These are phyloP conservation scores for Lagodon rhomboides DNA, from an alignment of 2,797 vertebrate genomes.

Conservation along the genomic window DNA sequence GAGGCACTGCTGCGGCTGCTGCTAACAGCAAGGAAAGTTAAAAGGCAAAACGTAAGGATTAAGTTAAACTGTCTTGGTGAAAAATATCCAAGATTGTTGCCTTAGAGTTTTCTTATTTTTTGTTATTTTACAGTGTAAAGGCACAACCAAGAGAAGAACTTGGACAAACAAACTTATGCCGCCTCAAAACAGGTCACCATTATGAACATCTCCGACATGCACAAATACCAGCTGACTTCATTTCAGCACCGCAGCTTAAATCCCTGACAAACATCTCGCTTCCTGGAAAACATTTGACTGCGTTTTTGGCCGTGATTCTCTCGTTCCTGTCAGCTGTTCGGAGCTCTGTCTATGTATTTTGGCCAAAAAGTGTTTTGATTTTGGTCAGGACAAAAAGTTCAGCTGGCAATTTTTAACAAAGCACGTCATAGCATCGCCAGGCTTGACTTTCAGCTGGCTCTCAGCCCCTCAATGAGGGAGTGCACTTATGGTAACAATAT, in stretches of 20 bases:
- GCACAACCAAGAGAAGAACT: constrained; percentile 6
- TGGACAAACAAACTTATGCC: constrained; percentile 9
- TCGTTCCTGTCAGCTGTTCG: constrained; percentile 50
- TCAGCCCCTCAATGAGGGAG: constrained; percentile 23
- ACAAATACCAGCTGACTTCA: constrained; percentile 33
- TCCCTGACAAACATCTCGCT: constrained; percentile 48
- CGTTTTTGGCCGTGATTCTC: constrained; percentile 30
- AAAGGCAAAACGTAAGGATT: background rate
- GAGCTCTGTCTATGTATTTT: constrained; percentile 40
- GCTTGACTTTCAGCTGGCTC: constrained; percentile 18
- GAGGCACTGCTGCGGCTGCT: background rate
- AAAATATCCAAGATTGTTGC: background rate
- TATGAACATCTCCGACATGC: background rate
- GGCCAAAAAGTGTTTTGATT: constrained; percentile 55
- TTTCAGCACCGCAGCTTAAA: constrained; percentile 26
- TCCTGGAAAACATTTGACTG: constrained; percentile 42
- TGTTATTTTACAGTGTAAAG: constrained; percentile 26
- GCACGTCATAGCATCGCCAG: constrained; percentile 25
- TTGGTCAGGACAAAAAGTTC: constrained; percentile 41
- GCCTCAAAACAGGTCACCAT: constrained; percentile 7
- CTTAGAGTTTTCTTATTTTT: background rate
- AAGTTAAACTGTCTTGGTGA: background rate
- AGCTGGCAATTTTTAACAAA: constrained; percentile 41
- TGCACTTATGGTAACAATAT: constrained; percentile 28
- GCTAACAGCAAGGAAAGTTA: background rate